Percentiles rank a stretch among this genome's conserved stretches.
Evolutionary conservation across 2,113 vertebrate species (phyloP).

Genomic region (Pionites leucogaster): DNA sequence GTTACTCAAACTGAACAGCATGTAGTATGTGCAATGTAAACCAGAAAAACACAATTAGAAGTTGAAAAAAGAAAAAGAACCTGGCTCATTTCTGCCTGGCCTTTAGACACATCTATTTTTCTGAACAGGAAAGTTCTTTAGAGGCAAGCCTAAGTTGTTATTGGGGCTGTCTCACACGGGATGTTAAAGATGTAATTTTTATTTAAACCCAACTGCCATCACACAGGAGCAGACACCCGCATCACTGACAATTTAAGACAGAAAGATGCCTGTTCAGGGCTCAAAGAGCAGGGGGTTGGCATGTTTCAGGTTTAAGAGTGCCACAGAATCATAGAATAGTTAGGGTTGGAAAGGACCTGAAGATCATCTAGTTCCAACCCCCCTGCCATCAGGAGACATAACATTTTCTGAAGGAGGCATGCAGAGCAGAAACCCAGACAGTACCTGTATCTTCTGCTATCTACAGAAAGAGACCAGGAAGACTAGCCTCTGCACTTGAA

Average conservation of each 20-base stretch:
- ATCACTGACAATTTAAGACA: background rate
- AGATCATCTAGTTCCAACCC: no score
- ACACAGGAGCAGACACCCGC: background rate
- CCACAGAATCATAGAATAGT: no score
- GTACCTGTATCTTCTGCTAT: background rate
- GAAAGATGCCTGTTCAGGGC: background rate
- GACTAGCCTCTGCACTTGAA: background rate
- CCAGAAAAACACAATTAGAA: background rate
- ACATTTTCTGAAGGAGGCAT: background rate
- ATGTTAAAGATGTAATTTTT: background rate
- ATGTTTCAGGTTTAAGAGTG: background rate
- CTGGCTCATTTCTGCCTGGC: background rate
- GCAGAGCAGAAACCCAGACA: background rate
- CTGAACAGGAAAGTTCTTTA: background rate
- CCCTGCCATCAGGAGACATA: background rate
- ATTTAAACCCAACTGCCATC: background rate
- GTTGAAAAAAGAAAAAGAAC: background rate
- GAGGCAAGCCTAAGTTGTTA: background rate
- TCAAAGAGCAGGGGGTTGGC: background rate
- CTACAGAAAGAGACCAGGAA: background rate
- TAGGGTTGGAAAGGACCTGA: no score
- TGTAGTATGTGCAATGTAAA: background rate
- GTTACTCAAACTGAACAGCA: background rate
- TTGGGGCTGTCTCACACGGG: background rate
- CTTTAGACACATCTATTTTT: background rate